Evolutionary conservation across 2,888 invertebrate genomes (phyloP).

Genomic region (Hirtodrosophila trivittata): DNA sequence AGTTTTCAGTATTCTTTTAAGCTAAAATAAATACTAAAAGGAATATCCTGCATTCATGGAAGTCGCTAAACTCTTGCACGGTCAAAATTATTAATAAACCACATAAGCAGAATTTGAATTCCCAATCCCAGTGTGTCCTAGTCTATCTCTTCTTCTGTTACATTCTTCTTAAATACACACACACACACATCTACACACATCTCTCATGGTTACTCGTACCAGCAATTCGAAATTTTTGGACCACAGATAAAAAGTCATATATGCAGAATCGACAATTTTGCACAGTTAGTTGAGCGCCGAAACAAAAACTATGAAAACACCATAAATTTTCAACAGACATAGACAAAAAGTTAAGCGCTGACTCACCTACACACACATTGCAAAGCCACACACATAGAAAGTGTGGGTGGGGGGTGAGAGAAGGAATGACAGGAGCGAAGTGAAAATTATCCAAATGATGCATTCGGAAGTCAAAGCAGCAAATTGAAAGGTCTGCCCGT

Average conservation of each 20-base stretch:
- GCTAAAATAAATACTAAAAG: neutral
- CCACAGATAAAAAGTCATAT: conserved; percentile 68
- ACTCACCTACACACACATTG: conserved; percentile 26
- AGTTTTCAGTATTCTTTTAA: no score
- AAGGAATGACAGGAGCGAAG: conserved; percentile 5
- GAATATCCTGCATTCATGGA: neutral
- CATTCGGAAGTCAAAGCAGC: conserved; percentile 48
- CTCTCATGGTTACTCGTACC: no score
- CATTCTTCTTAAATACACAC: no score
- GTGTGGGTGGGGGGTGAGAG: neutral
- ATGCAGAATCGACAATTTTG: conserved; percentile 72
- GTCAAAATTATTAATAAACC: conserved; percentile 71
- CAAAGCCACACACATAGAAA: conserved; percentile 5
- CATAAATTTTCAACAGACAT: conserved; percentile 70
- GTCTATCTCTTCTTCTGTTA: neutral
- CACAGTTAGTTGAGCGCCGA: conserved; percentile 43
- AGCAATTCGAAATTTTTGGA: conserved; percentile 34
- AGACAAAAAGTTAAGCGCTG: conserved; percentile 44
- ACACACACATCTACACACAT: no score
- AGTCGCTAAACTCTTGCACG: conserved; percentile 35
- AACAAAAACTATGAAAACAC: conserved; percentile 70
- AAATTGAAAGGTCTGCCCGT: conserved; percentile 39
- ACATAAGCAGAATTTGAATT: conserved; percentile 34
- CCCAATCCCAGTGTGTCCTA: neutral
- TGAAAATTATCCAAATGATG: conserved; percentile 66